A percentile compares a stretch with the other conserved stretches of the same genome.
Evolutionary conservation across 2,797 vertebrate species (phyloP).

Genomic region (Falco concolor): DNA sequence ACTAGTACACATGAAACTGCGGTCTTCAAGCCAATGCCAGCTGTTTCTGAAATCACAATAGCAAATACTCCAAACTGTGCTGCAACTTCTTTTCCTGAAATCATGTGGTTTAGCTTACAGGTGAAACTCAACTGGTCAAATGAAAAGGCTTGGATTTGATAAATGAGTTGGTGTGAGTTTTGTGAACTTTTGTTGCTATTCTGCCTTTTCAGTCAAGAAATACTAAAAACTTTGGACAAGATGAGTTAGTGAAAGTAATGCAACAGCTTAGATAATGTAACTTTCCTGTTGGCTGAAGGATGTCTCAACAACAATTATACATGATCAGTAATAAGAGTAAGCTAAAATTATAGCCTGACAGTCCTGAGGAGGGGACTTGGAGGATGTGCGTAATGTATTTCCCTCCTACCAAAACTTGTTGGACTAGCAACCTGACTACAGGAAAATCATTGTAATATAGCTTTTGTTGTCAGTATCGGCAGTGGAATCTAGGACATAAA

Average conservation of each 20-base stretch:
- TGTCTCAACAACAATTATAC: slow-evolving; percentile 27
- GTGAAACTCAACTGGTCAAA: not conserved
- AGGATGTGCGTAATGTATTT: slow-evolving; percentile 26
- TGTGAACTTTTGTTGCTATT: not conserved
- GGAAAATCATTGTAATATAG: slow-evolving; percentile 38
- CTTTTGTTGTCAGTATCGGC: slow-evolving; percentile 36
- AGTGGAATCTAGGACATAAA: slow-evolving; percentile 46
- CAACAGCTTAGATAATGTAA: slow-evolving; percentile 16
- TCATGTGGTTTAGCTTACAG: not conserved
- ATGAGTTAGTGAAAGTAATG: slow-evolving; percentile 49
- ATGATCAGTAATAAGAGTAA: slow-evolving; percentile 7
- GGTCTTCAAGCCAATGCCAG: not conserved
- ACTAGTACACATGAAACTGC: slow-evolving; percentile 44
- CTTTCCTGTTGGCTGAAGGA: slow-evolving; percentile 17
- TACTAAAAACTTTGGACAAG: not conserved
- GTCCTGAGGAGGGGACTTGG: slow-evolving; percentile 37
- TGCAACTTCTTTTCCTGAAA: slow-evolving; percentile 1
- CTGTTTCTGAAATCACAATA: slow-evolving; percentile 5
- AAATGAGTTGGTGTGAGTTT: not conserved
- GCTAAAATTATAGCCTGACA: slow-evolving; percentile 59
- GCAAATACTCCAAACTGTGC: not conserved
- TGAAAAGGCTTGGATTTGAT: not conserved
- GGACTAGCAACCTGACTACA: slow-evolving; percentile 30
- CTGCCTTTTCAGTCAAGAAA: not conserved
- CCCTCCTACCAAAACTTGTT: slow-evolving; percentile 47